Conservation (phyloP, 2,113 vertebrate species). For the Erythrocercus mccallii region DNA sequence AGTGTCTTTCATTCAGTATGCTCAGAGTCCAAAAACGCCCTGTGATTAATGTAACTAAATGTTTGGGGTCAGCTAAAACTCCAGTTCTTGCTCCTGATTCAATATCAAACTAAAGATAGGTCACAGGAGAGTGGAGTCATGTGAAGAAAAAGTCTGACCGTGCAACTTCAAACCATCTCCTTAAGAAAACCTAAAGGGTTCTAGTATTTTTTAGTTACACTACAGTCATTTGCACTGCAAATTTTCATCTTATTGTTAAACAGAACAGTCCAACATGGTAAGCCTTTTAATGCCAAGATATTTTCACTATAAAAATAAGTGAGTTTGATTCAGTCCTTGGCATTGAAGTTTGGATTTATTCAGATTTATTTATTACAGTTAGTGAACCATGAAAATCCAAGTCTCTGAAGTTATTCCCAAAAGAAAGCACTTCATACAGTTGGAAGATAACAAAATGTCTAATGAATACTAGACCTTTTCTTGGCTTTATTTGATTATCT, state of each 20-base stretch:
- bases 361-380: constrained; percentile 64
- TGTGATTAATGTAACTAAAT: constrained; percentile 97
- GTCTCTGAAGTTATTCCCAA: constrained; percentile 15
- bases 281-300: constrained; percentile 25
- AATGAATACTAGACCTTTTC: background rate
- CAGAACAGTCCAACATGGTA: background rate
- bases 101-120: constrained; percentile 87
- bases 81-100: constrained; percentile 76
- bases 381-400: constrained; percentile 47
- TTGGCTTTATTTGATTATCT: background rate
- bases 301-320: constrained; percentile 26
- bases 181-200: constrained; percentile 1
- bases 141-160: constrained; percentile 68
- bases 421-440: background rate
- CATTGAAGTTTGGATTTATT: constrained; percentile 36
- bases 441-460: background rate
- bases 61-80: constrained; percentile 81
- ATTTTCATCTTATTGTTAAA: constrained; percentile 28
- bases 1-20: constrained; percentile 86
- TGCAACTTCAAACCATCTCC: constrained; percentile 26
- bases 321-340: background rate
- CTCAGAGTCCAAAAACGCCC: constrained; percentile 78
- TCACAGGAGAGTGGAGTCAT: constrained; percentile 83
- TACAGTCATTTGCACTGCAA: background rate
- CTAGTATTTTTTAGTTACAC: background rate